A percentile compares a stretch with the other conserved stretches of the same genome.
Conservation (phyloP, 2,888 invertebrate species). For the Herminia tarsipennalis region DNA sequence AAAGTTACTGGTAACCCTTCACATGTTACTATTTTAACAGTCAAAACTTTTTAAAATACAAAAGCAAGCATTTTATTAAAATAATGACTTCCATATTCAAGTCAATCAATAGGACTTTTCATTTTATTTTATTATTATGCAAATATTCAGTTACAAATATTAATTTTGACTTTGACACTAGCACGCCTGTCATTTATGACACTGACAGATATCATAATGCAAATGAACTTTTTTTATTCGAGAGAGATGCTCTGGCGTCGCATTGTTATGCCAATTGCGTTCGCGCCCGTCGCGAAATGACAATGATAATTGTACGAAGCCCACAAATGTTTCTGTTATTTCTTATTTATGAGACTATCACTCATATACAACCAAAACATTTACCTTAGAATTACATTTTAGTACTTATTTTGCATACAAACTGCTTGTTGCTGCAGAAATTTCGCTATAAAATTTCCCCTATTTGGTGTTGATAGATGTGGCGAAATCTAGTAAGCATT, state of each 20-base stretch:
- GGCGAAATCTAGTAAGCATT: background rate
- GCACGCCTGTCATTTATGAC: constrained; percentile 42
- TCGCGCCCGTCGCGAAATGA: constrained; percentile 43
- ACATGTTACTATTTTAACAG: too few relatives aligned
- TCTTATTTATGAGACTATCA: constrained; percentile 32
- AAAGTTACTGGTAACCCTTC: too few relatives aligned
- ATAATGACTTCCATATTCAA: too few relatives aligned
- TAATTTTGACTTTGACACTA: constrained; percentile 44
- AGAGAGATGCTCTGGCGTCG: constrained; percentile 55
- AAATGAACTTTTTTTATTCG: constrained; percentile 56
- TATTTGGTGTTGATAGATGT: background rate
- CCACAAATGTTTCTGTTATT: constrained; percentile 50
- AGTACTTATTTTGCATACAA: background rate
- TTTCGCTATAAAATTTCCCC: background rate
- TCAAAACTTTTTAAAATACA: too few relatives aligned
- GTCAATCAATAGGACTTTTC: constrained; percentile 25
- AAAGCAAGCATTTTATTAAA: too few relatives aligned
- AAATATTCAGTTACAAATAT: constrained; percentile 20
- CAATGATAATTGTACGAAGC: constrained; percentile 54
- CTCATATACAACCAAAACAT: constrained; percentile 34
- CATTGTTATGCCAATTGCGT: constrained; percentile 66
- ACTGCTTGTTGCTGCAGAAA: background rate
- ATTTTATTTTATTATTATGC: constrained; percentile 20
- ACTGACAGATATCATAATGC: constrained; percentile 61
- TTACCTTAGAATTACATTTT: too few relatives aligned